Conservation (phyloP, 1,140 invertebrate species). For the Meloidogyne chitwoodi region DNA sequence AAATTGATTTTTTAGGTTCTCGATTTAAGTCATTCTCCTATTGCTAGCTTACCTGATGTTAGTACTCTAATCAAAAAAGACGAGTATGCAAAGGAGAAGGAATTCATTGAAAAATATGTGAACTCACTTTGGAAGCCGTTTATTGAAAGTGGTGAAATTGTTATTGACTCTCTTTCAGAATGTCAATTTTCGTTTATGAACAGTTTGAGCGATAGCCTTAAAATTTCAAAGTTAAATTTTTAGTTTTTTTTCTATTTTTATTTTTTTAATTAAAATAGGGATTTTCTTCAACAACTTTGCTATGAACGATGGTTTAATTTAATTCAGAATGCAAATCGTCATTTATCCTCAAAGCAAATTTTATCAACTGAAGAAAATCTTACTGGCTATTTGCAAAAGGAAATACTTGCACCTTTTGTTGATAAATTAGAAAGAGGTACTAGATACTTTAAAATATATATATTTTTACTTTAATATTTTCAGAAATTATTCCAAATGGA, state of each 20-base stretch:
- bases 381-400: not conserved
- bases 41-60: not conserved
- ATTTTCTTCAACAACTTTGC: conserved; percentile 1
- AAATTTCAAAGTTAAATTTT: not conserved
- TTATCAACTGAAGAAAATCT: not conserved
- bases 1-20: not conserved
- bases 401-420: not conserved
- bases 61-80: not conserved
- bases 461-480: not conserved
- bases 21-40: conserved; percentile 1
- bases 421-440: not conserved
- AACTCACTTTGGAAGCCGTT: not conserved
- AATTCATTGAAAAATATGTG: not conserved
- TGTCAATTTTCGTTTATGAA: not conserved
- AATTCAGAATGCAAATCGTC: not conserved
- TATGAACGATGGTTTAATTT: not conserved
- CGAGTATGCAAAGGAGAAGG: not conserved
- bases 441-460: too few relatives aligned
- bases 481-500: conserved; percentile 7
- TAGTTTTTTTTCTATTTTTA: not conserved
- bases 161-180: not conserved
- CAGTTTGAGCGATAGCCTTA: not conserved
- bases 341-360: not conserved
- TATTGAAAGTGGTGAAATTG: not conserved
- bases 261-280: not conserved